Evolutionary conservation across 2,113 vertebrate species (phyloP), one percentile per base, ranked within the genome.

Genomic region (Gobius niger): DNA sequence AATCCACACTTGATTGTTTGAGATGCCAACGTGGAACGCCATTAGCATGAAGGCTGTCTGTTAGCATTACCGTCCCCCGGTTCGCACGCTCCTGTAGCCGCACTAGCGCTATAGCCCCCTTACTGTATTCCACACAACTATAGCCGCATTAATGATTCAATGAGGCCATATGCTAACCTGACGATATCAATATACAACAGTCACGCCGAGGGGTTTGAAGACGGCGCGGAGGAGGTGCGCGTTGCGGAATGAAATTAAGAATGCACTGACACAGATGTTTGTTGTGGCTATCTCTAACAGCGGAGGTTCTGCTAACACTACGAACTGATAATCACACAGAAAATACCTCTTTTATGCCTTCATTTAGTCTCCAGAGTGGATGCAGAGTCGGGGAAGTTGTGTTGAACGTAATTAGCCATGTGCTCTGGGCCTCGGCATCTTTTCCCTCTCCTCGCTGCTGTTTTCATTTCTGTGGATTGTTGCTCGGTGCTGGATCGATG

Each of bases 141-240:
- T n/a, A 70, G 47, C 67, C 71, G 67, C 77, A 89, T 91, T 70
- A 84, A 90, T 91, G 89, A 89, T 89, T 88, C 68, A 91, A 72
- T 80, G 53, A 72, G 74, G 54, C 70, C 62, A 53, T 76, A 82
- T 79, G 82, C 80, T 86, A 76, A 88, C 89, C 71, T 74, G 52
- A 67, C 75, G 75, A 42, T 61, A 78, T 89, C 72, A 87, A 89
- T 79, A 83, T 76, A 69, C 72, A 68, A 18, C 49, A 72, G 84
- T 75, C 47, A 49, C 54, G 41, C 3, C 46, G 19, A 52, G 67
- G 67, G 49, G 47, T 57, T 13, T 61, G 72, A 73, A 54, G 6
- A 24, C 47, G 52, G 65, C 46, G 67, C 34, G 56, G 65, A 49
- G 71, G 44, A 69, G 61, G 47, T 49, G 57, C 62, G 59, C 63